Percentiles rank a stretch among this genome's conserved stretches.
Conservation (phyloP, 2,113 vertebrate genomes). For the Lathamus discolor region DNA sequence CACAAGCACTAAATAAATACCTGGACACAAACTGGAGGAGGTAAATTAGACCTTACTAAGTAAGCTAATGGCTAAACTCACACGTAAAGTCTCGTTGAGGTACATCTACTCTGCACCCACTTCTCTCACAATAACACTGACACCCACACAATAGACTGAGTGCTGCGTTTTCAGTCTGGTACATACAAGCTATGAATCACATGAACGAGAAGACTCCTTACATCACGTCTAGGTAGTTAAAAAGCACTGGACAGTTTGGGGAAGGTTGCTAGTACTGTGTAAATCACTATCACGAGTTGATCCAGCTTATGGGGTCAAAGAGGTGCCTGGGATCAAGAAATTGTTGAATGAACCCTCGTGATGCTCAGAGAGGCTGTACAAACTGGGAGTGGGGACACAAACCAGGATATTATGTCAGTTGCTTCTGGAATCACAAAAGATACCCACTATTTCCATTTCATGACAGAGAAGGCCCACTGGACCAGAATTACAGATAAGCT, state of each 20-base stretch:
- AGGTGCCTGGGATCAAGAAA: neutral
- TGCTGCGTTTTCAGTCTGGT: neutral
- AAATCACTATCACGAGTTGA: neutral
- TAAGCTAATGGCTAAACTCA: neutral
- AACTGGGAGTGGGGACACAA: neutral
- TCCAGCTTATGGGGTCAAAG: neutral
- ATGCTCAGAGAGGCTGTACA: neutral
- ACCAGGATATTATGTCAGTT: neutral
- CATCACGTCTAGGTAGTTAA: neutral
- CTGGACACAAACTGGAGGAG: neutral
- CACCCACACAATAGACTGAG: neutral
- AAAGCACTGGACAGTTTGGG: neutral
- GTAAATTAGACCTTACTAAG: neutral
- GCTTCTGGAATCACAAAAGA: neutral
- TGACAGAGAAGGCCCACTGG: neutral
- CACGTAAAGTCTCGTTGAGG: rapidly evolving
- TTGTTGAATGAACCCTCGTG: neutral
- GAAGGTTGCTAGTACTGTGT: neutral
- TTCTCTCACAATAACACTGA: neutral
- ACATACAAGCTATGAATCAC: neutral
- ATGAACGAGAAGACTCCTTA: neutral
- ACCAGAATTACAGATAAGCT: neutral
- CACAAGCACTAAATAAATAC: neutral
- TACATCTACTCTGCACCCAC: neutral
- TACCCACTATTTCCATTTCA: neutral